Percentiles rank a stretch among this genome's conserved stretches.
phyloP scores from a whole-genome alignment of 2,113 vertebrate species.

The Sphyrna mokarran region DNA sequence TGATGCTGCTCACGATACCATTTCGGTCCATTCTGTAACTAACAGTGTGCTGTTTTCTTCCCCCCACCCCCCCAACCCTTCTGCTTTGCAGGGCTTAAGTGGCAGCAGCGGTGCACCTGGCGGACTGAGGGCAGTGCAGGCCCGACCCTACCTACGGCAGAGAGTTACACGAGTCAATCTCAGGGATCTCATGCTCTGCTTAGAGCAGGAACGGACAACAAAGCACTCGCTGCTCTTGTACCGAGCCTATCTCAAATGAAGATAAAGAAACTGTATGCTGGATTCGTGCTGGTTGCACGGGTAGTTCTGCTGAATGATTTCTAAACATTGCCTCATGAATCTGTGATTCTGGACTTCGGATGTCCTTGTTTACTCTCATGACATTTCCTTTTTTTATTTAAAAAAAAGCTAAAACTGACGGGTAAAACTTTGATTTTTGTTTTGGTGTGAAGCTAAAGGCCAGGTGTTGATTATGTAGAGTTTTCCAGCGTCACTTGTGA shows the following conservation, averaged over 20 bases:
- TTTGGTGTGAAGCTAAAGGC: neutral
- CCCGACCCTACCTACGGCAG: slow-evolving; percentile 56
- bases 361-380: neutral
- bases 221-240: slow-evolving; percentile 78
- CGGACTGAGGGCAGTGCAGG: slow-evolving; percentile 50
- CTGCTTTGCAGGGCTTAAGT: slow-evolving; percentile 52
- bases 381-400: neutral
- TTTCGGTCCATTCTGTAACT: neutral
- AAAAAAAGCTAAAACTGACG: neutral
- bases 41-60: slow-evolving; percentile 26
- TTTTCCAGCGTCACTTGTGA: neutral
- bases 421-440: neutral
- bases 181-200: slow-evolving; percentile 83
- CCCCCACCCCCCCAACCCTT: too few relatives aligned
- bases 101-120: slow-evolving; percentile 46
- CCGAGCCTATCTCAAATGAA: slow-evolving; percentile 70
- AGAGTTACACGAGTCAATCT: slow-evolving; percentile 74
- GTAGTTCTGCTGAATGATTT: neutral
- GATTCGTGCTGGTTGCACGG: neutral
- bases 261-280: slow-evolving; percentile 15
- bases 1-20: slow-evolving; percentile 40
- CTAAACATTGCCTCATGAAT: neutral
- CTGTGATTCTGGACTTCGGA: neutral
- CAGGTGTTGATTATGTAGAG: neutral
- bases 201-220: slow-evolving; percentile 80